Evolutionary conservation across 2,888 invertebrate genomes (phyloP), one percentile per base, ranked within the genome.

Genomic region (Pristionchus fissidentatus): DNA sequence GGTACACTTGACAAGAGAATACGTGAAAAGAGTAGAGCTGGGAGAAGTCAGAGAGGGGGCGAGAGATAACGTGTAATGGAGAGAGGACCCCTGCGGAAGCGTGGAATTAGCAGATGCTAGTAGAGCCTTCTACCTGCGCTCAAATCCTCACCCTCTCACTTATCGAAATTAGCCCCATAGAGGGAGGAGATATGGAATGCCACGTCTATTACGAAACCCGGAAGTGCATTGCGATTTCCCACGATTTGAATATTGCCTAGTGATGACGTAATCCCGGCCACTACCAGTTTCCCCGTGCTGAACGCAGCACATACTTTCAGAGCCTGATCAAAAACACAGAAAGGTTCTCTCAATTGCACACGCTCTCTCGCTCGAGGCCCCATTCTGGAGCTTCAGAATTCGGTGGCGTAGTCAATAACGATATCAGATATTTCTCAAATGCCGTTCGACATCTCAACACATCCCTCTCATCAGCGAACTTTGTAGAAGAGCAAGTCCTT

Each of bases 101-200:
- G 43, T 70, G 70, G 26, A 70, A 70, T 70, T 70, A 70, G 70
- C 1, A 70, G 41, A 26, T 38, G 41, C 57, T 60, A 22, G 19
- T 66, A 66, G 66, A 29, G n/a, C 15, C 29, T 66, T 19, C 22
- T 66, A 13, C 38, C 41, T 26, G 38, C 60, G 5, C 22, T 41
- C 80, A 80, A 77, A 41, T 77, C 77, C n/a, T 66, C 66, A 22
- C 26, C 38, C 43, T 41, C 52, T 60, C 60, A 80, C 70, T 70
- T 70, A 70, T 41, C 70, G 26, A 15, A 10, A 70, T 70, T 70
- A 41, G n/a, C n/a, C 38, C 10, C 41, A 7, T 32, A 22, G 19
- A 35, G 62, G 19, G 8, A 38, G 19, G 32, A 22, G 38, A 66
- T 66, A 35, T n/a, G n/a, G n/a, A n/a, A n/a, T n/a, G n/a, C n/a